Evolutionary conservation across 2,113 vertebrate genomes (phyloP).

Genomic region (Phylloscopus trochilus): DNA sequence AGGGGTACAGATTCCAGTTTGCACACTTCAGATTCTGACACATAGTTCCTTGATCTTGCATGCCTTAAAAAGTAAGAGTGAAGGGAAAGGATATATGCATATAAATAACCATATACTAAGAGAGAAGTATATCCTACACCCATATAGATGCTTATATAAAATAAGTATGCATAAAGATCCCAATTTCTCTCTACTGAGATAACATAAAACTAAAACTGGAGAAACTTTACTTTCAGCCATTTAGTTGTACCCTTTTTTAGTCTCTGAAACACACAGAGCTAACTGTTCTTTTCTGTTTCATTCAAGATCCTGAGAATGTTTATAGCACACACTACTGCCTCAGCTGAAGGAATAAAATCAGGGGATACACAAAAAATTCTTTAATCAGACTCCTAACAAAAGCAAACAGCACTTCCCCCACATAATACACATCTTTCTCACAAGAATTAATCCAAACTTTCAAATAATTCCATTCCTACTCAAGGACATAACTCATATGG

Average conservation of each 20-base stretch:
- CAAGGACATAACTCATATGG: not conserved
- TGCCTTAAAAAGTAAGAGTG: constrained; percentile 75
- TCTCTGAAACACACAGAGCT: not conserved
- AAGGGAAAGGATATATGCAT: not conserved
- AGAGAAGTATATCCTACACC: not conserved
- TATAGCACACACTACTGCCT: not conserved
- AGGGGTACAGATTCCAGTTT: constrained; percentile 74
- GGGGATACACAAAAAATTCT: not conserved
- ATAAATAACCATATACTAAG: not conserved
- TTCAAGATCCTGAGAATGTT: not conserved
- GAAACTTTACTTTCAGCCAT: not conserved
- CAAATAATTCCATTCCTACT: not conserved
- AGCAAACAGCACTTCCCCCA: not conserved
- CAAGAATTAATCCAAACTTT: not conserved
- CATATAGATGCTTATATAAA: not conserved
- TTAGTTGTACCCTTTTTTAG: not conserved
- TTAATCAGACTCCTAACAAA: not conserved
- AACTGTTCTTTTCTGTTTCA: not conserved
- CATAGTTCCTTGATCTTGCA: constrained; percentile 83
- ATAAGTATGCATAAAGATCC: not conserved
- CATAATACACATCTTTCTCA: not conserved
- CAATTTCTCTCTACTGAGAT: not conserved
- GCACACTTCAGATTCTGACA: constrained; percentile 77
- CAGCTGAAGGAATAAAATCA: not conserved
- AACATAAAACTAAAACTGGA: not conserved